phyloP scores from a whole-genome alignment of 1,140 invertebrate species.

The Bombus waltoni region DNA sequence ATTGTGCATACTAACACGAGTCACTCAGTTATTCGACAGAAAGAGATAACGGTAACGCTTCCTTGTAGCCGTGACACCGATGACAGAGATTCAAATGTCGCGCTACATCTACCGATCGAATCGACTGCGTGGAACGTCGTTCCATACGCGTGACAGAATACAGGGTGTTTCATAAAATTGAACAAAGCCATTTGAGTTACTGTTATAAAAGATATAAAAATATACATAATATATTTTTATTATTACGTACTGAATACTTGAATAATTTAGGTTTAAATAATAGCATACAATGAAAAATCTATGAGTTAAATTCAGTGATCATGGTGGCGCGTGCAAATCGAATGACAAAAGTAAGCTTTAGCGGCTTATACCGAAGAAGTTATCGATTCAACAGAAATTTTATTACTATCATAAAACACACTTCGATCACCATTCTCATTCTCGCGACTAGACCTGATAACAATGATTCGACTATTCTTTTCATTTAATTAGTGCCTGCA shows the following conservation, averaged over 20 bases:
- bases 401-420: neutral
- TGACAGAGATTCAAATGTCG: slow-evolving; percentile 46
- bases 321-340: no score
- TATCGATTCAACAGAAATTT: neutral
- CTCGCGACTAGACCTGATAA: neutral
- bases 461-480: neutral
- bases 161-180: neutral
- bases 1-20: neutral
- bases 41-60: slow-evolving; percentile 47
- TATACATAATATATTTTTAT: no score
- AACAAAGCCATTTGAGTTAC: no score
- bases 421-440: neutral
- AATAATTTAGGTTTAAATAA: no score
- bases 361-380: neutral
- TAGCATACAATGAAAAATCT: no score
- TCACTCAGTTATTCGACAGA: slow-evolving; percentile 35
- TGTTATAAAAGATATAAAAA: no score
- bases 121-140: no score
- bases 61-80: slow-evolving; percentile 49
- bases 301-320: no score
- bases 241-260: no score
- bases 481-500: neutral
- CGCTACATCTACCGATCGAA: slow-evolving; percentile 32
- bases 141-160: neutral
- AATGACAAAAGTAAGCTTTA: neutral